phyloP scores from a whole-genome alignment of 1,140 invertebrate genomes.

The Papilio helenus region DNA sequence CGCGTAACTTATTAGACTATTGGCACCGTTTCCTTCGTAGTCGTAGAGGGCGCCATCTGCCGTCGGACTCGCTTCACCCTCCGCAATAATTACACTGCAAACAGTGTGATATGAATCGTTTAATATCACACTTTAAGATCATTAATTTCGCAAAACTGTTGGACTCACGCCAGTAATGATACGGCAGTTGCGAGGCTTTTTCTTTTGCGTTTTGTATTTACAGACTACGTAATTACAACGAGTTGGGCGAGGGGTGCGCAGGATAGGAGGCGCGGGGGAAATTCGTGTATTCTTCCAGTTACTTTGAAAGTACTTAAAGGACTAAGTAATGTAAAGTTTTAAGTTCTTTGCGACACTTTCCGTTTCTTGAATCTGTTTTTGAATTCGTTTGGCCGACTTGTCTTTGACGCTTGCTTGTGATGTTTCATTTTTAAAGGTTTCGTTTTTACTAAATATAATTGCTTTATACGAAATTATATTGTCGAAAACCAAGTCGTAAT shows the following conservation, averaged over 20 bases:
- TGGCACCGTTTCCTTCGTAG: slow-evolving; percentile 62
- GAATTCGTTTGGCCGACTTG: slow-evolving; percentile 3
- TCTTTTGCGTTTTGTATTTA: slow-evolving; percentile 30
- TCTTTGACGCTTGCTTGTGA: neutral
- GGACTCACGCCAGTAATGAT: slow-evolving; percentile 39
- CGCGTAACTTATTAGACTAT: slow-evolving; percentile 64
- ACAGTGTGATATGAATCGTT: slow-evolving; percentile 26
- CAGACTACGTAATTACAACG: slow-evolving; percentile 29
- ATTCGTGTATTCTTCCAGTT: slow-evolving; percentile 24
- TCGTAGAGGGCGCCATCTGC: slow-evolving; percentile 61
- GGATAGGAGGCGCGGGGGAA: neutral
- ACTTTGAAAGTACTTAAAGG: slow-evolving; percentile 26
- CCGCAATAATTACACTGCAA: slow-evolving; percentile 68
- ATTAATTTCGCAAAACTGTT: slow-evolving; percentile 35
- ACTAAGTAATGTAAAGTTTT: slow-evolving; percentile 36
- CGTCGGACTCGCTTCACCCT: slow-evolving; percentile 54
- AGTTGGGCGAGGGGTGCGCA: neutral
- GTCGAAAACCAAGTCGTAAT: neutral
- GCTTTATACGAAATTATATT: neutral
- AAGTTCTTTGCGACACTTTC: slow-evolving; percentile 15
- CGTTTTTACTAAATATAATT: neutral
- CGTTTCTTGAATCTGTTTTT: slow-evolving; percentile 10
- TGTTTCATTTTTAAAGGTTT: neutral
- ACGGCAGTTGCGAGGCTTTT: slow-evolving; percentile 22
- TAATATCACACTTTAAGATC: slow-evolving; percentile 24